Evolutionary conservation across 2,888 invertebrate species (phyloP).

Genomic region (Erannis defoliaria): DNA sequence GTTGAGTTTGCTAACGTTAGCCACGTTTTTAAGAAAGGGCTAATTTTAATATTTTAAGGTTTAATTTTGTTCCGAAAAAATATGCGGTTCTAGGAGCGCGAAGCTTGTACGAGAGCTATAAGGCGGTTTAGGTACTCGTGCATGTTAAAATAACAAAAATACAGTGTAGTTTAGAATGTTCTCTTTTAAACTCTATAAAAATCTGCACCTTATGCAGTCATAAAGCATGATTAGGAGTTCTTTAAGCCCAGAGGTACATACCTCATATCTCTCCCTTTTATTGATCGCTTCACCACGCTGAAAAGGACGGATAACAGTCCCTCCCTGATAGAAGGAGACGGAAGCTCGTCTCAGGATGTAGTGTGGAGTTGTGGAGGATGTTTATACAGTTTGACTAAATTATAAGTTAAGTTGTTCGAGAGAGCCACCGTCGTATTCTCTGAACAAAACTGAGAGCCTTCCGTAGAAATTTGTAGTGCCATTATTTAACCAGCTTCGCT

Average conservation of each 20-base stretch:
- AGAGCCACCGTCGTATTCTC: background rate
- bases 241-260: conserved; percentile 49
- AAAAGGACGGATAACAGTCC: conserved; percentile 47
- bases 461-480: background rate
- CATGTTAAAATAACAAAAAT: background rate
- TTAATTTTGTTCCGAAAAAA: too few species aligned
- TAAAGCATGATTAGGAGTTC: conserved; percentile 39
- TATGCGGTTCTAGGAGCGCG: too few species aligned
- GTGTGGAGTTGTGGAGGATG: conserved; percentile 60
- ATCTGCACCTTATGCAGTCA: conserved; percentile 21
- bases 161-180: background rate
- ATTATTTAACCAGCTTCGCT: background rate
- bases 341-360: conserved; percentile 46
- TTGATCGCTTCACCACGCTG: conserved; percentile 67
- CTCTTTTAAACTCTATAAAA: background rate
- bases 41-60: too few species aligned
- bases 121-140: too few species aligned
- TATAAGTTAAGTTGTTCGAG: background rate
- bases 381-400: conserved; percentile 46
- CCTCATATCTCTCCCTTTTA: conserved; percentile 65
- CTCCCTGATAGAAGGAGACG: conserved; percentile 50
- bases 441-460: background rate
- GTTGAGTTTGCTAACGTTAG: too few species aligned
- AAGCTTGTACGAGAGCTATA: too few species aligned
- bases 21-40: too few species aligned